Evolutionary conservation across 2,888 invertebrate species (phyloP).

Genomic region (Agriopis leucophaearia): DNA sequence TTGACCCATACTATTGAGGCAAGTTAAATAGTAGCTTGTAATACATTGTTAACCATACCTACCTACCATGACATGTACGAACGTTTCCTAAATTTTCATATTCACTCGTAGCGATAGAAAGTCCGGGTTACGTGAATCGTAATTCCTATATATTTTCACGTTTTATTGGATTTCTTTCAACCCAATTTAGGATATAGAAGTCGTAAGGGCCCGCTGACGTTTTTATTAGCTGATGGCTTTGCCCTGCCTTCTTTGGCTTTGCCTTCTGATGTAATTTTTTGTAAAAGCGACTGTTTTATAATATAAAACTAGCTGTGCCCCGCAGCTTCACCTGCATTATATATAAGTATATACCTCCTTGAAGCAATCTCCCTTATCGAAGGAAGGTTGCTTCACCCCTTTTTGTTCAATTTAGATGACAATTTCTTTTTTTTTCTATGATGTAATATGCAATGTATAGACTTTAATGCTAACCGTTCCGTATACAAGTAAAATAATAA

Average conservation of each 20-base stretch:
- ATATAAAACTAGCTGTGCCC: too few relatives aligned
- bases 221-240: conserved; percentile 17
- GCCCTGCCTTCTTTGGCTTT: background rate
- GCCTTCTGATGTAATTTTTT: background rate
- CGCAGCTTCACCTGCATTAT: too few relatives aligned
- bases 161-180: conserved; percentile 17
- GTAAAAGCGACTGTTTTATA: background rate
- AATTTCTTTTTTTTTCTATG: too few relatives aligned
- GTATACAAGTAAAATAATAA: too few relatives aligned
- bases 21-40: too few relatives aligned
- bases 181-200: conserved; percentile 18
- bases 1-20: too few relatives aligned
- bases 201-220: conserved; percentile 13
- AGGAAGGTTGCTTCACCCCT: too few relatives aligned
- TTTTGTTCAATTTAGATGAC: too few relatives aligned
- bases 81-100: conserved; percentile 1
- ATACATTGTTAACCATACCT: background rate
- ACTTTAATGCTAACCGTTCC: too few relatives aligned
- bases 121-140: conserved; percentile 5
- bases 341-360: too few relatives aligned
- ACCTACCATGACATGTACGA: background rate
- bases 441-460: too few relatives aligned
- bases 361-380: too few relatives aligned
- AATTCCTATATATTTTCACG: conserved; percentile 18
- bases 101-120: background rate